Conservation (phyloP, 2,113 vertebrate genomes). For the Marmota monax region DNA sequence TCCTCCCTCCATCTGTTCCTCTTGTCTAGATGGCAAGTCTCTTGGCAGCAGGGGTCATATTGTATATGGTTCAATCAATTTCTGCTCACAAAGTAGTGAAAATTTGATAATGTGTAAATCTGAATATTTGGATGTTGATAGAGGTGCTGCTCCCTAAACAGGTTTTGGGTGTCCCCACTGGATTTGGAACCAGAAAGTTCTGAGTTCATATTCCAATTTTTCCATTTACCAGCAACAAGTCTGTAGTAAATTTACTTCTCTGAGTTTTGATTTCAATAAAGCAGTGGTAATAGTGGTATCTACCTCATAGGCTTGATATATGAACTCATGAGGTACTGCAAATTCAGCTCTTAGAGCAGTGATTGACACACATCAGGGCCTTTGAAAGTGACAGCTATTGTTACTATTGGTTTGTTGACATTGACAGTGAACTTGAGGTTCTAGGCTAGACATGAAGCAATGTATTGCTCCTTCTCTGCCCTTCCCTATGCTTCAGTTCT, state of each 20-base stretch:
- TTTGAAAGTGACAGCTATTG: neutral
- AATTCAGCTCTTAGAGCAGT: neutral
- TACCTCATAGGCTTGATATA: neutral
- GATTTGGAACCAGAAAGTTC: conserved; percentile 31
- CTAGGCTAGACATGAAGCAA: neutral
- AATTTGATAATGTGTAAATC: neutral
- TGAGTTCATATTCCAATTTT: neutral
- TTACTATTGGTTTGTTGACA: neutral
- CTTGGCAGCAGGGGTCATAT: fast-evolving
- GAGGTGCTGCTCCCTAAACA: neutral
- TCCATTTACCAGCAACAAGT: neutral
- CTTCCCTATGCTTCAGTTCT: neutral
- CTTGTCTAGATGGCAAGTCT: conserved; percentile 56
- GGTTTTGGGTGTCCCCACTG: neutral
- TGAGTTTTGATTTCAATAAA: neutral
- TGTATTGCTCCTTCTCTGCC: neutral
- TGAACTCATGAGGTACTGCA: neutral
- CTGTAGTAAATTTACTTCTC: neutral
- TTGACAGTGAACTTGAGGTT: neutral
- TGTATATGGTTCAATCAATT: neutral
- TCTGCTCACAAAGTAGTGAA: neutral
- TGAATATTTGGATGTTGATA: neutral
- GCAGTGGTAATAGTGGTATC: neutral
- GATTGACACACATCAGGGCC: neutral
- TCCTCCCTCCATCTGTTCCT: neutral